phyloP scores from a whole-genome alignment of 1,140 invertebrate genomes.

The Gonatopus flavifemur region DNA sequence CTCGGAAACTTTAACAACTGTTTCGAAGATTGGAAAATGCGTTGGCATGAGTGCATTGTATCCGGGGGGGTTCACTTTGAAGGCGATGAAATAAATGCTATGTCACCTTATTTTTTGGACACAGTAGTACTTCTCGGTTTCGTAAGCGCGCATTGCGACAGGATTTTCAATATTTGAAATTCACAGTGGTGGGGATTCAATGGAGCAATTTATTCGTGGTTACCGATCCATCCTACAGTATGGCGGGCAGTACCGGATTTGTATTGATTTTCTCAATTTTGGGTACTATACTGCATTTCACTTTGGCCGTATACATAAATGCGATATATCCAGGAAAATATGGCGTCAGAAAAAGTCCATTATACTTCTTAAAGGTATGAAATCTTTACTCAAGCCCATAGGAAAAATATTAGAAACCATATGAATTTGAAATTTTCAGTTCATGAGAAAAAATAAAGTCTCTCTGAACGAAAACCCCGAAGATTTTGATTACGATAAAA shows the following conservation, averaged over 20 bases:
- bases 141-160: too few species aligned
- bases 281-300: slow-evolving; percentile 31
- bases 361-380: slow-evolving; percentile 58
- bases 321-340: slow-evolving; percentile 60
- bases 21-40: too few species aligned
- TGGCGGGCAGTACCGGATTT: slow-evolving; percentile 25
- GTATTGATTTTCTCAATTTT: slow-evolving; percentile 38
- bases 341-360: slow-evolving; percentile 58
- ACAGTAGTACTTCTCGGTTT: too few species aligned
- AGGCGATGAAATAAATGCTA: too few species aligned
- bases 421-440: slow-evolving; percentile 22
- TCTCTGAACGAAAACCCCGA: slow-evolving; percentile 27
- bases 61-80: too few species aligned
- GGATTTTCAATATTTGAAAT: too few species aligned
- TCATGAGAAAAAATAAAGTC: slow-evolving; percentile 45
- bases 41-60: too few species aligned
- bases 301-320: slow-evolving; percentile 55
- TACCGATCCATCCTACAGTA: slow-evolving; percentile 14
- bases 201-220: slow-evolving; percentile 33
- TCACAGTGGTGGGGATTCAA: slow-evolving; percentile 32
- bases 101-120: too few species aligned
- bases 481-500: slow-evolving; percentile 28
- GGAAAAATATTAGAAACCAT: background rate
- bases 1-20: too few species aligned
- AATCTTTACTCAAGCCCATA: background rate